phyloP scores from a whole-genome alignment of 2,888 invertebrate genomes.

The Agonopterix arenella region DNA sequence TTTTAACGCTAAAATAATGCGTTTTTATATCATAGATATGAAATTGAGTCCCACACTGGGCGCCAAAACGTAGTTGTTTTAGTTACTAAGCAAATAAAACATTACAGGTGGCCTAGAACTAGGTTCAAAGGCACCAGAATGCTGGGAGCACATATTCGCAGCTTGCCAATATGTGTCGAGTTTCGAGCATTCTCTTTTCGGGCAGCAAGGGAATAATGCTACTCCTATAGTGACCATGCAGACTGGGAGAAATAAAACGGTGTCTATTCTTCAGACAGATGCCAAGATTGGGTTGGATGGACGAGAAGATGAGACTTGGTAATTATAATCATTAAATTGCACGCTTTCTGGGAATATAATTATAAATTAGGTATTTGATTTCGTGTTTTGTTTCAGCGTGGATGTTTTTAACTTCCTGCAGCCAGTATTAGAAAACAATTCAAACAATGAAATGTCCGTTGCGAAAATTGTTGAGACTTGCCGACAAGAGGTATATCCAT shows the following conservation, averaged over 20 bases:
- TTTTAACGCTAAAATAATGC: too few species aligned
- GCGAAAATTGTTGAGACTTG: constrained; percentile 82
- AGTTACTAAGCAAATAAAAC: background rate
- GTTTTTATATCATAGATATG: too few species aligned
- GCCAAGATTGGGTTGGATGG: constrained; percentile 71
- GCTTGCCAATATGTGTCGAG: constrained; percentile 95
- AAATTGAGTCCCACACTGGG: constrained; percentile 6
- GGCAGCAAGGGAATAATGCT: constrained; percentile 84
- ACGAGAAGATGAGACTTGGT: constrained; percentile 87
- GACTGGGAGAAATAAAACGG: constrained; percentile 78
- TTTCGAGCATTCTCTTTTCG: constrained; percentile 93
- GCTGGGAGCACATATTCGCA: constrained; percentile 97
- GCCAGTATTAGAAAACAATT: constrained; percentile 80
- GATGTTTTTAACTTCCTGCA: constrained; percentile 91
- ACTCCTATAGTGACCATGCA: constrained; percentile 81
- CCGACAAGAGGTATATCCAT: constrained; percentile 56
- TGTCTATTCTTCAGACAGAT: constrained; percentile 78
- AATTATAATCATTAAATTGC: constrained; percentile 22
- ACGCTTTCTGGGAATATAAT: background rate
- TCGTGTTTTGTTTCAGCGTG: constrained; percentile 71
- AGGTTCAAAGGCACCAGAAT: constrained; percentile 94
- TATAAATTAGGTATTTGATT: too few species aligned
- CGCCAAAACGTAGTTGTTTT: constrained; percentile 1
- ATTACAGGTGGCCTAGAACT: constrained; percentile 86
- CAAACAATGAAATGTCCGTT: constrained; percentile 79